Percentiles rank a stretch among this genome's conserved stretches.
These are phyloP conservation scores for Kryphioiulus occultus DNA, from an alignment of 2,888 invertebrate genomes.

Conservation along the genomic window DNA sequence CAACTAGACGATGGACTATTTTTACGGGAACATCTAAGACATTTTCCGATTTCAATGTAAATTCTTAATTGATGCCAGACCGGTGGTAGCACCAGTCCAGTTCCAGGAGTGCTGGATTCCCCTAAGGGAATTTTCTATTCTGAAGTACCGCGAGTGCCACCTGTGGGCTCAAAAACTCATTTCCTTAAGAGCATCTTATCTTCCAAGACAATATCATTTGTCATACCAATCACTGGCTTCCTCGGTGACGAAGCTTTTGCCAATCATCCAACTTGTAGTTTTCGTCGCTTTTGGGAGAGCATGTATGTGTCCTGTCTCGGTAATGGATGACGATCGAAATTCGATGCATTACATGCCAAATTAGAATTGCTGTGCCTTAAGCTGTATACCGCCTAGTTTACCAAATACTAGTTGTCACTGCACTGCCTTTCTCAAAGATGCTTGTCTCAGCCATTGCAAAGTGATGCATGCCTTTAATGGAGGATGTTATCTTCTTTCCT, in stretches of 20 bases:
- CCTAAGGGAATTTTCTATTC: too few species aligned
- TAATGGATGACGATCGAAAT: neutral
- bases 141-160: too few species aligned
- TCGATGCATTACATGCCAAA: too few species aligned
- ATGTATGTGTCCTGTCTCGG: neutral
- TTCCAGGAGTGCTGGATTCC: too few species aligned
- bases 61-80: too few species aligned
- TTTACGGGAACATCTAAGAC: too few species aligned
- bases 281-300: neutral
- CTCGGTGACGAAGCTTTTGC: neutral
- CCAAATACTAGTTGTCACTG: too few species aligned
- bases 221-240: neutral
- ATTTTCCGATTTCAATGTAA: too few species aligned
- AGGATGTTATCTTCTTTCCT: too few species aligned
- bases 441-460: neutral
- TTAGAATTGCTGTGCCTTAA: neutral
- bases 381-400: too few species aligned
- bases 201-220: neutral
- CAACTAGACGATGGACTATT: too few species aligned
- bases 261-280: neutral
- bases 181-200: neutral
- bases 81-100: too few species aligned
- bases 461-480: neutral
- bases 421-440: neutral
- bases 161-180: neutral